A percentile compares a stretch with the other conserved stretches of the same genome.
Conservation (phyloP, 2,888 invertebrate genomes). For the Acrobasis repandana region DNA sequence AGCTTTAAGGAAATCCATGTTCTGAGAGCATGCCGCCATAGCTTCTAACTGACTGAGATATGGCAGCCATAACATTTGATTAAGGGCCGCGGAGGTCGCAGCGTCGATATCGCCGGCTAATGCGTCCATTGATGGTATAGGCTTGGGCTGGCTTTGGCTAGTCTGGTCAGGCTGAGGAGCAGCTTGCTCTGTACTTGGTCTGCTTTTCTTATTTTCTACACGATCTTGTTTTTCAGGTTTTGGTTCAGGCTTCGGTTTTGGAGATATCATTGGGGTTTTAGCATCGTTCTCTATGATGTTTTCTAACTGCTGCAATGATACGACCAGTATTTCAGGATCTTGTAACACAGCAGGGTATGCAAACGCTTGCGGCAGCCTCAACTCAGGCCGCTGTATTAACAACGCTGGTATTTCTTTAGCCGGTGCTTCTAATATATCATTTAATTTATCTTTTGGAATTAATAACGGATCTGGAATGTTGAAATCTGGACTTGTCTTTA, state of each 20-base stretch:
- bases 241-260: constrained; percentile 41
- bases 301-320: constrained; percentile 89
- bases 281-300: constrained; percentile 82
- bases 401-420: constrained; percentile 90
- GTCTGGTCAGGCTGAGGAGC: constrained; percentile 53
- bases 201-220: constrained; percentile 34
- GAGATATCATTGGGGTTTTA: constrained; percentile 45
- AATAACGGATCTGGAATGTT: constrained; percentile 91
- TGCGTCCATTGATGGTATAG: constrained; percentile 65
- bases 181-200: constrained; percentile 47
- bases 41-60: constrained; percentile 85
- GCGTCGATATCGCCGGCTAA: constrained; percentile 86
- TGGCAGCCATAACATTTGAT: constrained; percentile 89
- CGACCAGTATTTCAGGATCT: constrained; percentile 90
- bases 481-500: constrained; percentile 86
- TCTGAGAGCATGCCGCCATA: constrained; percentile 81
- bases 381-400: constrained; percentile 87
- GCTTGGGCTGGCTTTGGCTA: constrained; percentile 55
- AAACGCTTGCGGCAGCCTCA: constrained; percentile 88
- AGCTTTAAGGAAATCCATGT: constrained; percentile 83
- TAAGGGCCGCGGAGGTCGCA: constrained; percentile 86
- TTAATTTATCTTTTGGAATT: constrained; percentile 89
- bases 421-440: constrained; percentile 87
- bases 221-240: constrained; percentile 39
- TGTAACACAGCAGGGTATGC: constrained; percentile 87